Evolutionary conservation across 2,113 vertebrate species (phyloP), one percentile per base, ranked within the genome.

Genomic region (Fregetta grallaria): DNA sequence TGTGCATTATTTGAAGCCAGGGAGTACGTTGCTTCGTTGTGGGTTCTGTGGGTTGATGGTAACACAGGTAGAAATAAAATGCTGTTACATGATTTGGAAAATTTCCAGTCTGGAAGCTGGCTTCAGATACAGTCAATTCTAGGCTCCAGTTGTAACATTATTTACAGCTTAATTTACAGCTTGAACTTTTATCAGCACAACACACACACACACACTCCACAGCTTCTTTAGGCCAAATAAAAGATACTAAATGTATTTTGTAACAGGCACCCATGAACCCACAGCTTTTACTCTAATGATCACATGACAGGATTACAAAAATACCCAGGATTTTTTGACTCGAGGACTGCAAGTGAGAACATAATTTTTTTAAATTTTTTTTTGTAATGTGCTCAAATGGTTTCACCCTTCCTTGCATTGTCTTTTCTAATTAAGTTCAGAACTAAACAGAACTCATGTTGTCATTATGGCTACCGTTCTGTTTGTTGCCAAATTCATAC

Each of bases 331-430:
- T 58, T 68, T 84, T 95, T 50, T 85, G 32, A 79, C 38, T 29
- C 7, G 20, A 87, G 9, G 9, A 32, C 13, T 55, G 53, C 70
- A 71, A 73, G 10, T 25, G 9, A 82, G 22, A 74, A 44, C 2
- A 10, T 6, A 6, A 13, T 30, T 50, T 50, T 50, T 26, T 13
- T 2, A 4, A 49, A 13, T 38, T 74, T 52, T 15, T 25, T 40
- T 65, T 22, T 3, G 25, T 13, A 26, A 53, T 11, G 15, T 13
- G 7, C 52, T 84, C 10, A 78, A 86, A 19, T 58, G 66, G 59
- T 88, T 81, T 80, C 47, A 71, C 49, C 78, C 88, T 95, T 95
- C 80, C 86, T 90, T 59, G 32, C n/a, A 80, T 88, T 94, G 86
- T 91, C 59, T 62, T 76, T 80, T 34, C 56, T 29, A 73, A 22